Evolutionary conservation across 2,113 vertebrate genomes (phyloP), one percentile per base, ranked within the genome.

Genomic region (Laticauda colubrina): DNA sequence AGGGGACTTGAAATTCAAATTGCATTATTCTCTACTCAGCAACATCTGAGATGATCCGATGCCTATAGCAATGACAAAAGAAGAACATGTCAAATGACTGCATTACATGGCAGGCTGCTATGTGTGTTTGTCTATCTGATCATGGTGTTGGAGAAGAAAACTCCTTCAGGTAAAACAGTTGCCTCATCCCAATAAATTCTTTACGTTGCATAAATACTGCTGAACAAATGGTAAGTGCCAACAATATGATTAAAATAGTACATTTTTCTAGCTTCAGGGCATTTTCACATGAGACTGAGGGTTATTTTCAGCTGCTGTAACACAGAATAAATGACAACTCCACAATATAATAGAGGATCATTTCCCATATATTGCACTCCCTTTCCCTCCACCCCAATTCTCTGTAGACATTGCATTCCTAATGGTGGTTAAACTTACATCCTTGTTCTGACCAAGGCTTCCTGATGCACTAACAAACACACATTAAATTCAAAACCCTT

Each of bases 1-100:
- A 90, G 20, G 89, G 61, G 1, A 53, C 26, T 94, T 95, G 53
- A 95, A 94, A 95, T 96, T 94, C 20, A 94, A n/a, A 92, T 93
- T 95, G 1, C 57, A n/a, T 91, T 95, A 85, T 94, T 20, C 11
- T 95, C 39, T 75, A 75, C 43, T 1, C 9, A 54, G 91, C 92
- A 85, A 94, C 48, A 93, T 21, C 34, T 81, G 75, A 81, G 18
- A 7, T 24, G 91, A 91, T 93, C 87, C 8, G 7, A 20, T 91
- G 88, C 88, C 90, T 45, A 3, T 9, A 94, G 75, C 89, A 96
- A 75, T 93, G 93, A 91, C 54, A 90, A 88, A 94, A 93, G 54
- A 94, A 97, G 59, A 91, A 8, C 6, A 81, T 93, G 89, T 93
- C 34, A 91, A 93, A 93, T 7, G 59, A 64, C 61, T 59, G 0